Conservation (phyloP, 2,797 vertebrate genomes). For the Anisognathus igniventris region DNA sequence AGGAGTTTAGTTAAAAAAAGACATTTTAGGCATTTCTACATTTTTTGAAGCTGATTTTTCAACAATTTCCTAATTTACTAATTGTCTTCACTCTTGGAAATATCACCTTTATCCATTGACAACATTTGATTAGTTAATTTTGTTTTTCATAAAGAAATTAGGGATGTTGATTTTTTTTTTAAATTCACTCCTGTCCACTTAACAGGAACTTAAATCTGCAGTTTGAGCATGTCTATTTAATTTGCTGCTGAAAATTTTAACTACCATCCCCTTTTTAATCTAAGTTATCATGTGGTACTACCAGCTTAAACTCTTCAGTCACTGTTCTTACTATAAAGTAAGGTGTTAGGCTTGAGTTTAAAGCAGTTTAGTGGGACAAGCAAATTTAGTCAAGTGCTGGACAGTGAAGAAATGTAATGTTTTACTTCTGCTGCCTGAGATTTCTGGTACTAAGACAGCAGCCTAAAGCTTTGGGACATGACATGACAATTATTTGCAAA, state of each 20-base stretch:
- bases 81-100: not conserved
- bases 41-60: not conserved
- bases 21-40: not conserved
- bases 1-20: not conserved
- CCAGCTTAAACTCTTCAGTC: not conserved
- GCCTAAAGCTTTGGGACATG: not conserved
- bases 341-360: not conserved
- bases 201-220: not conserved
- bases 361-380: not conserved
- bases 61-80: not conserved
- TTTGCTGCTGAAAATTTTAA: not conserved
- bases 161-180: not conserved
- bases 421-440: not conserved
- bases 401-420: not conserved
- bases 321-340: not conserved
- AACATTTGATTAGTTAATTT: not conserved
- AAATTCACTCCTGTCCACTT: accelerated
- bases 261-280: not conserved
- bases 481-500: not conserved
- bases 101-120: not conserved
- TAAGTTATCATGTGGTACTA: not conserved
- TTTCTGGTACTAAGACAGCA: not conserved
- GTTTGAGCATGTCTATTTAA: not conserved
- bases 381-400: not conserved
- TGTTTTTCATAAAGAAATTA: not conserved